phyloP scores from a whole-genome alignment of 2,888 invertebrate genomes.

The Fragum sueziense region DNA sequence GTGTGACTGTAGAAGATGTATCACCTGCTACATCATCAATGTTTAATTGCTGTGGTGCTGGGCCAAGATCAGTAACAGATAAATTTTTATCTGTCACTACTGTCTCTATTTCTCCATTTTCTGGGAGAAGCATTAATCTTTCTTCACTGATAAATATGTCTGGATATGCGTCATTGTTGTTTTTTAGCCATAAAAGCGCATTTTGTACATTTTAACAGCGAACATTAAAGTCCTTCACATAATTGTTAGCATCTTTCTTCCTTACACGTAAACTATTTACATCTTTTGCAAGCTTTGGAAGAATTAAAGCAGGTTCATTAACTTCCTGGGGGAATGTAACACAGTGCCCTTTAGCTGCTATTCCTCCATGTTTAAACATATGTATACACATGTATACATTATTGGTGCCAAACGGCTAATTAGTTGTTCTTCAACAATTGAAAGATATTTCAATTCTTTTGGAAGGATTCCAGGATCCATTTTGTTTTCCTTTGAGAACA shows the following conservation, averaged over 20 bases:
- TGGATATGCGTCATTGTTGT: conserved; percentile 22
- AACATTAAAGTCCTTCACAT: conserved; percentile 49
- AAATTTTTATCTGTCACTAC: background rate
- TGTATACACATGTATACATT: conserved; percentile 31
- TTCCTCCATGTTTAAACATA: conserved; percentile 46
- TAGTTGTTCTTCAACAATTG: conserved; percentile 47
- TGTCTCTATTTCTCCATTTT: conserved; percentile 32
- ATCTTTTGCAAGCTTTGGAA: conserved; percentile 43
- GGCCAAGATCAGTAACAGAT: conserved; percentile 22
- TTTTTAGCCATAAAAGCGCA: conserved; percentile 40
- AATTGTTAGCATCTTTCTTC: conserved; percentile 44
- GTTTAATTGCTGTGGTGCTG: conserved; percentile 41
- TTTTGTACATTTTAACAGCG: conserved; percentile 37
- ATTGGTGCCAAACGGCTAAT: conserved; percentile 40
- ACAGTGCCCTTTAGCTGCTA: conserved; percentile 43
- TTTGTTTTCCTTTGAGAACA: conserved; percentile 52
- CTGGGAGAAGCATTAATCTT: conserved; percentile 31
- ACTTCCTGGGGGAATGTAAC: conserved; percentile 55
- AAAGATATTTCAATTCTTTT: conserved; percentile 13
- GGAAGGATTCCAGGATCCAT: conserved; percentile 43
- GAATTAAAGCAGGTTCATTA: conserved; percentile 47
- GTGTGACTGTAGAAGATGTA: conserved; percentile 37
- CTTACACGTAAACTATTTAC: conserved; percentile 34
- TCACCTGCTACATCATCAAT: conserved; percentile 23
- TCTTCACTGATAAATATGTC: conserved; percentile 42